Conservation (phyloP, 2,797 vertebrate genomes). For the Periophthalmus magnuspinnatus region DNA sequence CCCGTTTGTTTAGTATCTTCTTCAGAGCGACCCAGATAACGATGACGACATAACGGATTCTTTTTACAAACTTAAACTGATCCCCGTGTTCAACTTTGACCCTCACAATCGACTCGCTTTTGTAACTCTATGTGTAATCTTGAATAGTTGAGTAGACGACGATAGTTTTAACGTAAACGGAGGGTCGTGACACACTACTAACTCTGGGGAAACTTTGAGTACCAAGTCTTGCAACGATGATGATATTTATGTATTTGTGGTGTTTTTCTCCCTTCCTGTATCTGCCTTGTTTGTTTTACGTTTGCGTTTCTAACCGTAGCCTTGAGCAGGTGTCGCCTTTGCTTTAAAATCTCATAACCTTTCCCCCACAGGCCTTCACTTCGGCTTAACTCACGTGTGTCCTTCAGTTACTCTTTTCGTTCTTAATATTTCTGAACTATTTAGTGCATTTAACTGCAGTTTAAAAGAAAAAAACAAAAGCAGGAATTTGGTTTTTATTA, state of each 20-base stretch:
- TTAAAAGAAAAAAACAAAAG: neutral
- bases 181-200: neutral
- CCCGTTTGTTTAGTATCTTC: neutral
- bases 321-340: slow-evolving; percentile 43
- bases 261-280: slow-evolving; percentile 1
- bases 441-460: neutral
- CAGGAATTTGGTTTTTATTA: neutral
- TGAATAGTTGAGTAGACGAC: neutral
- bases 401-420: slow-evolving; percentile 23
- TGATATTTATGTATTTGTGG: neutral
- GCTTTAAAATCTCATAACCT: slow-evolving; percentile 28
- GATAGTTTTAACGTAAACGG: neutral
- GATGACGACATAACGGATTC: neutral
- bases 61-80: slow-evolving; percentile 3
- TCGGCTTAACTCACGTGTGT: slow-evolving; percentile 23
- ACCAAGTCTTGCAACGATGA: slow-evolving; percentile 3
- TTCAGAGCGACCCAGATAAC: neutral
- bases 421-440: neutral
- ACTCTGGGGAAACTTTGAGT: neutral
- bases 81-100: slow-evolving; percentile 32
- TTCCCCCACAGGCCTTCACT: slow-evolving; percentile 46
- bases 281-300: slow-evolving; percentile 50
- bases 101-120: slow-evolving; percentile 12
- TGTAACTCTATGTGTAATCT: neutral
- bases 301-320: slow-evolving; percentile 40